phyloP scores from a whole-genome alignment of 23 tunicate genomes.

The Oikopleura albicans region DNA sequence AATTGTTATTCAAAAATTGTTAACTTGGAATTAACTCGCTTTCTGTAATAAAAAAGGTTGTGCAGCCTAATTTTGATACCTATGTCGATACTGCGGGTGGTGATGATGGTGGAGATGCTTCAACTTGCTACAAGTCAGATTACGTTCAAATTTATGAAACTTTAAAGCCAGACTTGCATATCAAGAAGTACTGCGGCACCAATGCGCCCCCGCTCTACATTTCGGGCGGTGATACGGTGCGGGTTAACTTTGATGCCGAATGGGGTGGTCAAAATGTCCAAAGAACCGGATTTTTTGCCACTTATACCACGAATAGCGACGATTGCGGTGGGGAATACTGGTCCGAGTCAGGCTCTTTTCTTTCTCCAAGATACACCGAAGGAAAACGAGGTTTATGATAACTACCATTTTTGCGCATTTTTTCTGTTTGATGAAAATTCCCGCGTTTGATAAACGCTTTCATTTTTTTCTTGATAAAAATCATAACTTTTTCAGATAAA shows the following conservation, averaged over 20 bases:
- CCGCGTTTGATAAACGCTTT: too few relatives aligned
- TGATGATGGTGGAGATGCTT: too few relatives aligned
- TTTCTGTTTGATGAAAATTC: too few relatives aligned
- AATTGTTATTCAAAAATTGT: too few relatives aligned
- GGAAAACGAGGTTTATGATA: too few relatives aligned
- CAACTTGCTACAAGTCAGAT: not conserved
- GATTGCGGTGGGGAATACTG: slow-evolving; percentile 80
- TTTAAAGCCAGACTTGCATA: not conserved
- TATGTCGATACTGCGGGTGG: not conserved
- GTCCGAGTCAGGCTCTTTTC: slow-evolving; percentile 46
- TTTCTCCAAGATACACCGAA: slow-evolving; percentile 48
- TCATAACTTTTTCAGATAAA: too few relatives aligned
- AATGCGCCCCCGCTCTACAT: slow-evolving; percentile 45
- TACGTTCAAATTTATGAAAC: slow-evolving; percentile 5
- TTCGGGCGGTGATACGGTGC: slow-evolving; percentile 41
- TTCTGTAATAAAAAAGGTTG: too few relatives aligned
- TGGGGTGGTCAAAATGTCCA: not conserved
- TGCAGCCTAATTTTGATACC: too few relatives aligned
- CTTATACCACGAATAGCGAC: slow-evolving; percentile 35
- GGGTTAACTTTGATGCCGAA: slow-evolving; percentile 16
- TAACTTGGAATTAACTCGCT: too few relatives aligned
- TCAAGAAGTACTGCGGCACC: slow-evolving; percentile 36
- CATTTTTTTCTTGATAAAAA: too few relatives aligned
- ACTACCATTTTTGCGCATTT: too few relatives aligned
- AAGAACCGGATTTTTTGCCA: slow-evolving; percentile 39